A percentile compares a stretch with the other conserved stretches of the same genome.
Evolutionary conservation across 2,888 invertebrate genomes (phyloP).

Genomic region (Drosophila affinis): DNA sequence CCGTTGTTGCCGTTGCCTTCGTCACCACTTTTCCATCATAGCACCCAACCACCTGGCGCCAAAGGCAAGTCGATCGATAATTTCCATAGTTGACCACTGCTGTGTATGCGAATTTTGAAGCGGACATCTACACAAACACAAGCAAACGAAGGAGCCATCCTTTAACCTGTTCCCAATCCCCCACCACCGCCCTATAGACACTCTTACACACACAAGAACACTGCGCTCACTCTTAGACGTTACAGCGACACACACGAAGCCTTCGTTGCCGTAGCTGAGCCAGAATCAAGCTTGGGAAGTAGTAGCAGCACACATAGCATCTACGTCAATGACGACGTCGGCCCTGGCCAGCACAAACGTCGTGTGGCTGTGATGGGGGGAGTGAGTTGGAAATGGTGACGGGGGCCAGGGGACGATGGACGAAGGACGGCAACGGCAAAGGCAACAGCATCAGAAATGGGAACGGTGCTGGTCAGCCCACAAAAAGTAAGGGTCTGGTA

Average conservation of each 20-base stretch:
- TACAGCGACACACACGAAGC: slow-evolving; percentile 66
- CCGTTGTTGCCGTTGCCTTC: slow-evolving; percentile 59
- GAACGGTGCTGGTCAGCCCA: slow-evolving; percentile 68
- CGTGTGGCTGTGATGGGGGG: neutral
- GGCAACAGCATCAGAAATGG: slow-evolving; percentile 38
- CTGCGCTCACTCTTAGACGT: slow-evolving; percentile 73
- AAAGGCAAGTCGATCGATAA: slow-evolving; percentile 84
- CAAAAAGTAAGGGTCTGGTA: slow-evolving; percentile 80
- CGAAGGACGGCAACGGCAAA: slow-evolving; percentile 18
- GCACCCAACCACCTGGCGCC: slow-evolving; percentile 81
- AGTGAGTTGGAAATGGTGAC: neutral
- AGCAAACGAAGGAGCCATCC: slow-evolving; percentile 63
- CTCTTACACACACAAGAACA: slow-evolving; percentile 39
- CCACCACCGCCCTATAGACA: slow-evolving; percentile 30
- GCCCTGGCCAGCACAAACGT: neutral
- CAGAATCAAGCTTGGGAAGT: slow-evolving; percentile 75
- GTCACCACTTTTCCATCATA: slow-evolving; percentile 72
- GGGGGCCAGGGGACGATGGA: slow-evolving; percentile 1
- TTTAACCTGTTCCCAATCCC: slow-evolving; percentile 46
- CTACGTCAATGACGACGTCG: slow-evolving; percentile 27
- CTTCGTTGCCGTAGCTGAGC: slow-evolving; percentile 54
- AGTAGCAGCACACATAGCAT: slow-evolving; percentile 57
- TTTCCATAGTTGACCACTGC: slow-evolving; percentile 84
- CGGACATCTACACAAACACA: slow-evolving; percentile 79
- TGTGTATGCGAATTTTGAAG: slow-evolving; percentile 82